Evolutionary conservation across 2,797 vertebrate species (phyloP), one percentile per base, ranked within the genome.

Genomic region (Neosilurus mollespiculum): DNA sequence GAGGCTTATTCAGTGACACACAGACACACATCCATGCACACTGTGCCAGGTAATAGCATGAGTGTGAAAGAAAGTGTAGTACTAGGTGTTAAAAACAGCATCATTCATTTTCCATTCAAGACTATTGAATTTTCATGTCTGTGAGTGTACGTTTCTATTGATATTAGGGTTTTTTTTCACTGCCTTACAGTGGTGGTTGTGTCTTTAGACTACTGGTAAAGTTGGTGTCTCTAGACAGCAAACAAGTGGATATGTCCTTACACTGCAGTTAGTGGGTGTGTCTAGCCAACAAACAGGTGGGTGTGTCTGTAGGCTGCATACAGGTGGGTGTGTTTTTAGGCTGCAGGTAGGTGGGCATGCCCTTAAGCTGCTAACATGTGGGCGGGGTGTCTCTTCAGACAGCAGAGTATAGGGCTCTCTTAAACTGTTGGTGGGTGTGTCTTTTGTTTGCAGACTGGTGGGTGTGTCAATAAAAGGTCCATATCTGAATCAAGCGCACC

Each of bases 61-160:
- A 92, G 90, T 88, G 91, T 91, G 89, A 89, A 88, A 87, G 88
- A 88, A 91, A 92, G 88, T 84, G 82, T 80, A 64, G 69, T 82
- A 62, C 61, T 85, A 82, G 0, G 85, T 73, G 82, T 72, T 75
- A 82, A 79, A 80, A 16, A 12, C 51, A 9, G 34, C 22, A 16
- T 59, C 53, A 37, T 34, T 54, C 6, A 8, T 43, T 20, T 56
- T 24, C 62, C 49, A 34, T 78, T 64, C 43, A 78, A 16, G 8
- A 34, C 7, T 43, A 15, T 58, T 14, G 2, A 77, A 22, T 49
- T 62, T 49, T 62, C 20, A 24, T 78, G 34, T 37, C 12, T 62
- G 10, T 49, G 59, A 20, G 30, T 3, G 18, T 14, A 61, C 18
- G 9, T 5, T 61, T 61, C 34, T 20, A 1, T 59, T 59, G 56